A percentile compares a stretch with the other conserved stretches of the same genome.
These are phyloP conservation scores for Sialia sialis DNA, from an alignment of 2,113 vertebrate species.

Conservation along the genomic window DNA sequence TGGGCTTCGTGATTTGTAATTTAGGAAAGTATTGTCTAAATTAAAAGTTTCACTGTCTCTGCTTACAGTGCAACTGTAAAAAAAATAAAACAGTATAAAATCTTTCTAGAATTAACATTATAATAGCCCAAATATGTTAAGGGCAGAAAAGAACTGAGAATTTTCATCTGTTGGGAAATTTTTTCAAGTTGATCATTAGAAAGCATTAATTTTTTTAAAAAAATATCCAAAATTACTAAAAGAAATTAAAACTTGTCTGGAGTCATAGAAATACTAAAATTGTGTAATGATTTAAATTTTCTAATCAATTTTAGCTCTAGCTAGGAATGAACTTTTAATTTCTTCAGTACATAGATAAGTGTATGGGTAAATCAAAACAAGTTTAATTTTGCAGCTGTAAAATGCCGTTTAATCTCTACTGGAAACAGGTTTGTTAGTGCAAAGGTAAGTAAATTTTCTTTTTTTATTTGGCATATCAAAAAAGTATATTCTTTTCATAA, in stretches of 20 bases:
- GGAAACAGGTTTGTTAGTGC: background rate
- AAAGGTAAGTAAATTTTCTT: background rate
- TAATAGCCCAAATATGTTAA: background rate
- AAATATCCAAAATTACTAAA: background rate
- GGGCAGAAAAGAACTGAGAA: background rate
- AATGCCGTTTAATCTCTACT: background rate
- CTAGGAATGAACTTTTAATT: background rate
- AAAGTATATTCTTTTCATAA: background rate
- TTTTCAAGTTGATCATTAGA: background rate
- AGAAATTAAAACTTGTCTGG: background rate
- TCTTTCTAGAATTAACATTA: background rate
- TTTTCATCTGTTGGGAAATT: background rate
- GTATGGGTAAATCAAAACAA: background rate
- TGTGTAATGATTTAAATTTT: background rate
- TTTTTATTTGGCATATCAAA: background rate
- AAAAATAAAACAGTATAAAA: background rate
- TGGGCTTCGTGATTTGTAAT: background rate
- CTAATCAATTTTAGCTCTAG: background rate
- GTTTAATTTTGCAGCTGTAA: background rate
- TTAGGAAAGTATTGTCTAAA: background rate
- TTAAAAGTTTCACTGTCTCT: background rate
- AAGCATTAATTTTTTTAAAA: background rate
- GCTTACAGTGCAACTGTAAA: background rate
- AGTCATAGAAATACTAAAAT: background rate
- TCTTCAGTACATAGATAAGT: background rate